A percentile compares a stretch with the other conserved stretches of the same genome.
phyloP scores from a whole-genome alignment of 2,888 invertebrate species.

The Serripes groenlandicus region DNA sequence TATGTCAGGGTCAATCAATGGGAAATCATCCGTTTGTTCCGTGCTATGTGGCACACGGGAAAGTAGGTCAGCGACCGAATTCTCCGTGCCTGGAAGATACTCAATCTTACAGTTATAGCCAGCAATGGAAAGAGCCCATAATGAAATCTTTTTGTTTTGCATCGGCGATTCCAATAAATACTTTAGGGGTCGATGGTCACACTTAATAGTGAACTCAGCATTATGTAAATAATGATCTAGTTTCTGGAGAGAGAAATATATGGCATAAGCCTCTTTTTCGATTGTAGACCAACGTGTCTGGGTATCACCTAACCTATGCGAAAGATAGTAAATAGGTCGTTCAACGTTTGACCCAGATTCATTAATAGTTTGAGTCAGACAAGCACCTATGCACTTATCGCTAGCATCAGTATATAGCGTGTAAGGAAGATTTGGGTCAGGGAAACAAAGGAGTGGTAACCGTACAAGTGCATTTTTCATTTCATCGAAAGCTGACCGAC shows the following conservation, averaged over 20 bases:
- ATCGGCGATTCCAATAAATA: conserved; percentile 50
- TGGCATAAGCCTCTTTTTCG: conserved; percentile 34
- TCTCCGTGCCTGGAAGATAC: conserved; percentile 26
- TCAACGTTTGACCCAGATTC: conserved; percentile 4
- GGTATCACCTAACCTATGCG: conserved; percentile 35
- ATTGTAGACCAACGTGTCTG: conserved; percentile 36
- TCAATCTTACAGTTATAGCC: conserved; percentile 53
- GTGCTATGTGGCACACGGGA: background rate
- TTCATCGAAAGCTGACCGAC: conserved; percentile 24
- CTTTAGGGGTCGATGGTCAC: conserved; percentile 51
- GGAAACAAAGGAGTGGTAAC: conserved; percentile 9
- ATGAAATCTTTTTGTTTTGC: conserved; percentile 47
- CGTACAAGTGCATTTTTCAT: conserved; percentile 15
- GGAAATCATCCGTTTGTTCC: background rate
- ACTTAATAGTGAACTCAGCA: conserved; percentile 30
- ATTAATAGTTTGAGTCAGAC: conserved; percentile 13
- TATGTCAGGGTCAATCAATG: background rate
- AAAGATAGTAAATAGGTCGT: conserved; percentile 33
- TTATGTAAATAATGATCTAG: conserved; percentile 44
- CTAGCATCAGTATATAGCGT: conserved; percentile 31
- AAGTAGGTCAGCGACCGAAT: background rate
- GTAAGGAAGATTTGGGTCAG: conserved; percentile 11
- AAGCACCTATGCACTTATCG: conserved; percentile 23
- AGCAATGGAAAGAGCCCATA: conserved; percentile 46
- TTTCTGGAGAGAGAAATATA: conserved; percentile 34